Evolutionary conservation across 1,140 invertebrate species (phyloP).

Genomic region (Drosophila busckii): DNA sequence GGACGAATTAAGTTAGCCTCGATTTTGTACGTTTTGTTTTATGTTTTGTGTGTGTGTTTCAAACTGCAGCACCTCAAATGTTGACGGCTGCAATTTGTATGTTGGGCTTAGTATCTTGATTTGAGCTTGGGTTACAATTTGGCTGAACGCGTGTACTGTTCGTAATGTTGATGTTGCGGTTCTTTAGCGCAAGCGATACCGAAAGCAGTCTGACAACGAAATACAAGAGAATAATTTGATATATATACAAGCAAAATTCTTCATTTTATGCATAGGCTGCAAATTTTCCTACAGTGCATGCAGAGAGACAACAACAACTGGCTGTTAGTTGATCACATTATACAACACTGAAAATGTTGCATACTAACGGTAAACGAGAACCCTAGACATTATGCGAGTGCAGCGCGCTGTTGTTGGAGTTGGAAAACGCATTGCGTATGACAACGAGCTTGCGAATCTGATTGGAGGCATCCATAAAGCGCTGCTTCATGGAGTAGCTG

Average conservation of each 20-base stretch:
- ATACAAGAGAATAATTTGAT: slow-evolving; percentile 57
- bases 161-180: slow-evolving; percentile 21
- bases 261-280: neutral
- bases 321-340: slow-evolving; percentile 13
- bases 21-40: neutral
- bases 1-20: no score
- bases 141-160: slow-evolving; percentile 19
- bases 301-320: neutral
- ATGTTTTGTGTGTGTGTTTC: neutral
- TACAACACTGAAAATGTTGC: slow-evolving; percentile 32
- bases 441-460: slow-evolving; percentile 69
- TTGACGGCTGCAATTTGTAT: slow-evolving; percentile 1
- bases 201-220: slow-evolving; percentile 65
- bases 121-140: slow-evolving; percentile 38
- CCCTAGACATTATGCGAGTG: slow-evolving; percentile 59
- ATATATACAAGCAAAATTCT: slow-evolving; percentile 10
- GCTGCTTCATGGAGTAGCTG: slow-evolving; percentile 59
- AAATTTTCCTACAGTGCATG: slow-evolving; percentile 2
- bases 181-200: slow-evolving; percentile 52
- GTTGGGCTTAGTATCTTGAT: slow-evolving; percentile 24
- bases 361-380: slow-evolving; percentile 19
- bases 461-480: slow-evolving; percentile 67
- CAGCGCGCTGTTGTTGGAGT: slow-evolving; percentile 31
- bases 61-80: slow-evolving; percentile 6
- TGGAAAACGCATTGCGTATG: slow-evolving; percentile 67